These are phyloP conservation scores for Pachypanchax playfairii DNA, from an alignment of 2,113 vertebrate genomes.

Conservation along the genomic window DNA sequence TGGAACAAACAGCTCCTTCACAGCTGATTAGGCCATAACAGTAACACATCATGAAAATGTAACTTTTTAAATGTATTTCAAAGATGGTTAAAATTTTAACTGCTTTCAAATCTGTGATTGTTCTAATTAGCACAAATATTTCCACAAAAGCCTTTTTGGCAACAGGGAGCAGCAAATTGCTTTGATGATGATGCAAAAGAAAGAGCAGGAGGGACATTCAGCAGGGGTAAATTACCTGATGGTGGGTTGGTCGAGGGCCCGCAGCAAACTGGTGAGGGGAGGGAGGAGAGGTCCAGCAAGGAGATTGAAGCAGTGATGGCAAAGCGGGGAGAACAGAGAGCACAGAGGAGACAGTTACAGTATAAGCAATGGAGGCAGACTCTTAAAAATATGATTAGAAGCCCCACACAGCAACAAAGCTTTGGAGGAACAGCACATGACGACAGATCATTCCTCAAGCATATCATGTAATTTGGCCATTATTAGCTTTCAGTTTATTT, in stretches of 20 bases:
- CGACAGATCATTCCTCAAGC: conserved; percentile 3
- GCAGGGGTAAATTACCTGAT: conserved; percentile 91
- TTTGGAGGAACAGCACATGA: conserved; percentile 22
- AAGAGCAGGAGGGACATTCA: conserved; percentile 64
- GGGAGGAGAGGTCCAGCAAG: conserved; percentile 85
- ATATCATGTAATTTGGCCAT: conserved; percentile 13
- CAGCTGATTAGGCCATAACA: too few species aligned
- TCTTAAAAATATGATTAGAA: conserved; percentile 61
- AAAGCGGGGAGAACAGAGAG: conserved; percentile 71
- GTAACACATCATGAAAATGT: conserved; percentile 17
- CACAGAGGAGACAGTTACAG: conserved; percentile 68
- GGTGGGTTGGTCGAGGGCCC: conserved; percentile 97
- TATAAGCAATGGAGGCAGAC: conserved; percentile 60
- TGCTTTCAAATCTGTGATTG: conserved; percentile 19
- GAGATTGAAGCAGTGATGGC: conserved; percentile 90
- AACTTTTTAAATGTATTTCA: conserved; percentile 35
- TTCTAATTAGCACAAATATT: conserved; percentile 21
- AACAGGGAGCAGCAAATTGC: conserved; percentile 42
- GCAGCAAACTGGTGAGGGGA: conserved; percentile 93
- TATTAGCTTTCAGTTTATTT: background rate
- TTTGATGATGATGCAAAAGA: conserved; percentile 50
- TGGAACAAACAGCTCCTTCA: too few species aligned
- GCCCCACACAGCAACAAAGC: conserved; percentile 45
- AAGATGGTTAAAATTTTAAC: conserved; percentile 22
- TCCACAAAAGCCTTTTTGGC: conserved; percentile 30